Evolutionary conservation across 2,113 vertebrate species (phyloP).

Genomic region (Erythrocercus mccallii): DNA sequence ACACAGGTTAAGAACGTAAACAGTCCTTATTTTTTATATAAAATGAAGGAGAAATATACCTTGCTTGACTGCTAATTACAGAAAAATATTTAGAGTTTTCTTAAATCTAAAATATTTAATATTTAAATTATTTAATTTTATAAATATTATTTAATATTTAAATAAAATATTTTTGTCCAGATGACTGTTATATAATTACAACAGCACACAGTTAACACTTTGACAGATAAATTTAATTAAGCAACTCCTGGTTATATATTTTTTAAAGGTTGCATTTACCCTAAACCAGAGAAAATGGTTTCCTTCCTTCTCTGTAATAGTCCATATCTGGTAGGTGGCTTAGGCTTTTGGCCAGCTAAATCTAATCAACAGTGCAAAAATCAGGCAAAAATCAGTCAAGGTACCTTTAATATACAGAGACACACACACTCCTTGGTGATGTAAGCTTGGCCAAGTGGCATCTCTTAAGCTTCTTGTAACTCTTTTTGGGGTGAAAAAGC

Average conservation of each 20-base stretch:
- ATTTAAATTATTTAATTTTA: too few relatives aligned
- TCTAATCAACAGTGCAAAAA: neutral
- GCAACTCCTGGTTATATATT: neutral
- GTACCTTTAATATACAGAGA: neutral
- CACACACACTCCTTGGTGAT: neutral
- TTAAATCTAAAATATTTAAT: neutral
- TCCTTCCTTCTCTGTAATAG: neutral
- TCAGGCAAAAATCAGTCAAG: neutral
- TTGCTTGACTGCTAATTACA: neutral
- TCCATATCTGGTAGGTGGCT: neutral
- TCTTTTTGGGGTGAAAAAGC: constrained; percentile 40
- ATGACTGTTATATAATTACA: neutral
- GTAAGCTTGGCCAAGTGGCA: neutral
- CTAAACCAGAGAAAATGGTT: neutral
- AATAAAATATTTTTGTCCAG: neutral
- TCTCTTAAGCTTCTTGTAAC: neutral
- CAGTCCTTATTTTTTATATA: neutral
- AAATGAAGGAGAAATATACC: neutral
- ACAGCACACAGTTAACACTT: neutral
- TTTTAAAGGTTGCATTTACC: neutral
- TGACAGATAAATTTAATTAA: neutral
- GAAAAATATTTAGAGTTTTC: neutral
- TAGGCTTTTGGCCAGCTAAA: neutral
- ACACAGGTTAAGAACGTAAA: neutral
- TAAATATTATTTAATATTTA: too few relatives aligned